Conservation (phyloP, 2,888 invertebrate species). For the Scrobipalpa costella region DNA sequence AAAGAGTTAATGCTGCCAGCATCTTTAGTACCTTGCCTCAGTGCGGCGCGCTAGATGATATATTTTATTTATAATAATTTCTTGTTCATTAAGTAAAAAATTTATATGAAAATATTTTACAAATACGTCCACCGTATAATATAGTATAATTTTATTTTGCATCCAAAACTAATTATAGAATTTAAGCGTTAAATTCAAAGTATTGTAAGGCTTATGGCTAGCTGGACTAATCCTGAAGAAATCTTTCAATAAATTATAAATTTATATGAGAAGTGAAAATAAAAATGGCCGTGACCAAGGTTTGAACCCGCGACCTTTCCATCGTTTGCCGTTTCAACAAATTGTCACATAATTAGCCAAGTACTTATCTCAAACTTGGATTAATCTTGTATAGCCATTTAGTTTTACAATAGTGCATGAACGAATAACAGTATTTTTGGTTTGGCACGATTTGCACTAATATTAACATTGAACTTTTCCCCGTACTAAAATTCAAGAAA, state of each 20-base stretch:
- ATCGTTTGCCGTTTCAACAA: too few species aligned
- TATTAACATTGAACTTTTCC: background rate
- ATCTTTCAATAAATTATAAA: background rate
- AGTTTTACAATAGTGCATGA: background rate
- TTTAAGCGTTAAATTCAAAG: background rate
- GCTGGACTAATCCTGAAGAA: background rate
- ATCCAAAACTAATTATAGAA: background rate
- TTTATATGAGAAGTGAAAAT: too few species aligned
- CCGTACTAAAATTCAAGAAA: background rate
- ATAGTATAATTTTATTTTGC: background rate
- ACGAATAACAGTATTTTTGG: background rate
- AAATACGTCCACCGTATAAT: background rate
- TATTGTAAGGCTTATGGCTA: background rate
- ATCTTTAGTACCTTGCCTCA: too few species aligned
- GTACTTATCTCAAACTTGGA: too few species aligned
- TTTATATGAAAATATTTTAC: too few species aligned
- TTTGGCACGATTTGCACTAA: slow-evolving; percentile 2
- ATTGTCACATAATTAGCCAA: too few species aligned
- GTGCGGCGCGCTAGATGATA: too few species aligned
- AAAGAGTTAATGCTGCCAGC: too few species aligned
- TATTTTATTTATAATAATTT: too few species aligned
- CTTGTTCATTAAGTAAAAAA: too few species aligned
- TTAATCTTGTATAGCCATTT: background rate
- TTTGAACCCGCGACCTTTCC: too few species aligned
- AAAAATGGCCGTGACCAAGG: too few species aligned